A percentile compares a stretch with the other conserved stretches of the same genome.
phyloP scores from a whole-genome alignment of 2,113 vertebrate genomes.

The Misgurnus mizolepis region DNA sequence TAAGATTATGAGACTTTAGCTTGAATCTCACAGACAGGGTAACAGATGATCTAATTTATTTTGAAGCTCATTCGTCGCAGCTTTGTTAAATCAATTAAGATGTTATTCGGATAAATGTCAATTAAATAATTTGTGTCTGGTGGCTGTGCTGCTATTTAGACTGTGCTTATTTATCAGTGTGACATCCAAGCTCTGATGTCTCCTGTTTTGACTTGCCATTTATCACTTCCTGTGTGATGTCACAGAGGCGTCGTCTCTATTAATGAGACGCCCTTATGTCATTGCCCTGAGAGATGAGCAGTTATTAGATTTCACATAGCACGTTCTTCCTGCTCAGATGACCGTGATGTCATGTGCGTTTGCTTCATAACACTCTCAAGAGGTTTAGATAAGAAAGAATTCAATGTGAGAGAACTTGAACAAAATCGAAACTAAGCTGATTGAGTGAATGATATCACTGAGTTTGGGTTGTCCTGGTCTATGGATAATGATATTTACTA shows the following conservation, averaged over 20 bases:
- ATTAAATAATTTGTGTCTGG: constrained; percentile 9
- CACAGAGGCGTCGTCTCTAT: constrained; percentile 54
- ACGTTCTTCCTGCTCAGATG: constrained; percentile 4
- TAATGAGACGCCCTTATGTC: constrained; percentile 26
- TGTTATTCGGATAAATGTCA: constrained; percentile 10
- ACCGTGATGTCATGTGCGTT: constrained; percentile 11
- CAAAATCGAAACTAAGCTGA: constrained; percentile 7
- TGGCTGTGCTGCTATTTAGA: constrained; percentile 3
- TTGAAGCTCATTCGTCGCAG: background rate
- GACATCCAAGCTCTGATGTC: constrained; percentile 1
- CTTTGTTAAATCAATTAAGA: constrained; percentile 19
- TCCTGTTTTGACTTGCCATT: constrained; percentile 7
- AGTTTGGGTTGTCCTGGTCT: background rate
- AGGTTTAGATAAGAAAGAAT: constrained; percentile 32
- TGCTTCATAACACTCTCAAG: background rate
- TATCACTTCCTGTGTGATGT: constrained; percentile 53
- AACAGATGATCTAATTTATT: background rate
- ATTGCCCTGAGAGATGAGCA: constrained; percentile 6
- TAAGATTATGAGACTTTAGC: too few species aligned
- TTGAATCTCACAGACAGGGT: background rate
- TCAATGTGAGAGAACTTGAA: background rate
- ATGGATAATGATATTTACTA: background rate
- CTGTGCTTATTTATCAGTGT: background rate
- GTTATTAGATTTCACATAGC: constrained; percentile 36
- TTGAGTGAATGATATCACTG: constrained; percentile 14